Conservation (phyloP, 2,113 vertebrate species). For the Eclectus roratus region DNA sequence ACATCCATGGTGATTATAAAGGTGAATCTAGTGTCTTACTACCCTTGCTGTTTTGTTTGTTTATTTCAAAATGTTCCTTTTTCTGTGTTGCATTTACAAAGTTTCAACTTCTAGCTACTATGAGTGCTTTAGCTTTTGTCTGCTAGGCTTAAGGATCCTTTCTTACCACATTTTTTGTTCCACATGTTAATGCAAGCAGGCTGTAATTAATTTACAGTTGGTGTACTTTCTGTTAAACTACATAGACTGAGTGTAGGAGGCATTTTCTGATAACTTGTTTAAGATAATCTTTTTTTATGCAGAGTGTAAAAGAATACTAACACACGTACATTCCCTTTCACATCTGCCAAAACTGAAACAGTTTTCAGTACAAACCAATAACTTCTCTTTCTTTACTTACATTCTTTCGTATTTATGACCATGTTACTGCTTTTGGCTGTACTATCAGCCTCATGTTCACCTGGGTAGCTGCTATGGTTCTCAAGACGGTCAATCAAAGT, state of each 20-base stretch:
- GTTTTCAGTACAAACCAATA: not conserved
- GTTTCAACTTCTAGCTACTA: not conserved
- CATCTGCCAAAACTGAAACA: not conserved
- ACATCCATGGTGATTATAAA: not conserved
- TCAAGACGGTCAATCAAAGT: not conserved
- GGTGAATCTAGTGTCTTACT: not conserved
- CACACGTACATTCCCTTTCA: not conserved
- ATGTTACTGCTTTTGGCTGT: not conserved
- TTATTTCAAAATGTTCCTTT: not conserved
- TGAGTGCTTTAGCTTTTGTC: not conserved
- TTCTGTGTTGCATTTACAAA: not conserved
- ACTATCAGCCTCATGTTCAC: not conserved
- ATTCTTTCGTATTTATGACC: not conserved
- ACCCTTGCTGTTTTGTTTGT: not conserved
- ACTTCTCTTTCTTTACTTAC: not conserved
- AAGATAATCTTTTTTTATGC: not conserved
- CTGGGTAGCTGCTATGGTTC: not conserved
- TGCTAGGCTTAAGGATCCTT: not conserved
- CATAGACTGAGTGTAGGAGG: not conserved
- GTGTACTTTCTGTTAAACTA: not conserved
- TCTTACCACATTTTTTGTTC: not conserved
- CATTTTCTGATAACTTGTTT: not conserved
- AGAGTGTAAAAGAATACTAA: not conserved
- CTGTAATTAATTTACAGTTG: not conserved
- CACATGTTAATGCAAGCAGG: not conserved